These are phyloP conservation scores for Cryptus viduatorius DNA, from an alignment of 2,888 invertebrate genomes.

Conservation along the genomic window DNA sequence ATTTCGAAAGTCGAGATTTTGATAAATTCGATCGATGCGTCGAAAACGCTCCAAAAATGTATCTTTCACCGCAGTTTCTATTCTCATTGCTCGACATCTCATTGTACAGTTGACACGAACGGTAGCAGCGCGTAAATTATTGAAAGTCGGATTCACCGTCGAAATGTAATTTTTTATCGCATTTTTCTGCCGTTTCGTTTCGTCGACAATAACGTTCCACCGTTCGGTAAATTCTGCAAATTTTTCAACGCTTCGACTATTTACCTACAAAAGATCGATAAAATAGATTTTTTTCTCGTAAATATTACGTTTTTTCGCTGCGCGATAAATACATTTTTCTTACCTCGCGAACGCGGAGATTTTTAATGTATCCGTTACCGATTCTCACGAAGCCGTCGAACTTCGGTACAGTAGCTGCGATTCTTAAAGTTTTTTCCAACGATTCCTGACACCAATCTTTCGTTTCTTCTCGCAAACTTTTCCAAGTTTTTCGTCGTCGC, in stretches of 20 bases:
- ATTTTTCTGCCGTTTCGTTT: conserved; percentile 61
- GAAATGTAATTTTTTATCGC: conserved; percentile 56
- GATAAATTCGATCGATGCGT: conserved; percentile 63
- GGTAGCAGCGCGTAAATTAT: conserved; percentile 68
- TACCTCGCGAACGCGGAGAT: conserved; percentile 58
- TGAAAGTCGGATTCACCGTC: conserved; percentile 61
- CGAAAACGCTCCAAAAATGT: conserved; percentile 64
- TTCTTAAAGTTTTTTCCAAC: conserved; percentile 60
- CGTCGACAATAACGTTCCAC: conserved; percentile 63
- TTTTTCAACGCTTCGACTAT: conserved; percentile 67
- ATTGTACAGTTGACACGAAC: conserved; percentile 71
- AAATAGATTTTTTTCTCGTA: neutral
- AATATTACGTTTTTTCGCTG: neutral
- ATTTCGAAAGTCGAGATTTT: conserved; percentile 76
- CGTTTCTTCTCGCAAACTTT: conserved; percentile 70
- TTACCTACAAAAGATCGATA: conserved; percentile 69
- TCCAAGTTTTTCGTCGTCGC: conserved; percentile 72
- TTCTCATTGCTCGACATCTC: conserved; percentile 68
- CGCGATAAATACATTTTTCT: neutral
- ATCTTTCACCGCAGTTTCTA: conserved; percentile 61
- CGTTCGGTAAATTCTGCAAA: conserved; percentile 65
- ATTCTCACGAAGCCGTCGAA: conserved; percentile 62
- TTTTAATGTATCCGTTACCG: conserved; percentile 66
- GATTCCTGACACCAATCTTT: conserved; percentile 75
- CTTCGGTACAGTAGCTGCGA: conserved; percentile 20